These are phyloP conservation scores for Thaumetopoea pityocampa DNA, from an alignment of 1,140 invertebrate species.

Conservation along the genomic window DNA sequence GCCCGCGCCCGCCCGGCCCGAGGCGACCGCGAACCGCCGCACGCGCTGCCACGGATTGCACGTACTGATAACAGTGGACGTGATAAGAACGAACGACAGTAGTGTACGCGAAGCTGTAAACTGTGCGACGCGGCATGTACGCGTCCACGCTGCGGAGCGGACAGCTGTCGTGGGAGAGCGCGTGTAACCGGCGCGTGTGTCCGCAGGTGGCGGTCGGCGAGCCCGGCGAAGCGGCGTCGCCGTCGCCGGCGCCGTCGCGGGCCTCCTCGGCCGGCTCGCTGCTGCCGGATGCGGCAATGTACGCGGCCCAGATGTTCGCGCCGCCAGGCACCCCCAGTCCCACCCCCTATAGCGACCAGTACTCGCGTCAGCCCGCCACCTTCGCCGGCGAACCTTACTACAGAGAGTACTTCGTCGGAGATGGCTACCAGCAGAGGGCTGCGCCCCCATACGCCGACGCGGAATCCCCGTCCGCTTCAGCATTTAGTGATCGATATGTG, in stretches of 20 bases:
- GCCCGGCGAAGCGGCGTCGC: conserved; percentile 64
- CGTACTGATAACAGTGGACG: conserved; percentile 45
- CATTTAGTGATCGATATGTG: conserved; percentile 66
- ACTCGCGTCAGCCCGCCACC: conserved; percentile 51
- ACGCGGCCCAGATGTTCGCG: conserved; percentile 73
- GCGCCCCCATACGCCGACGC: conserved; percentile 64
- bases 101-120: conserved; percentile 69
- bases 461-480: conserved; percentile 50
- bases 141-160: conserved; percentile 67
- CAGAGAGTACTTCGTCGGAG: conserved; percentile 69
- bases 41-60: conserved; percentile 35
- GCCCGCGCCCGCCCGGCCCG: conserved; percentile 67
- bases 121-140: conserved; percentile 71
- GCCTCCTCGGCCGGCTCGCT: conserved; percentile 69
- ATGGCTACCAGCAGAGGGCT: conserved; percentile 64
- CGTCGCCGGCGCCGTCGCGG: conserved; percentile 66
- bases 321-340: conserved; percentile 70
- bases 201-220: conserved; percentile 71
- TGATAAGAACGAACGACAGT: conserved; percentile 42
- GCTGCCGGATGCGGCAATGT: conserved; percentile 72
- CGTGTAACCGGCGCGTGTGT: conserved; percentile 74
- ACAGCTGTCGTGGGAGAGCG: conserved; percentile 71
- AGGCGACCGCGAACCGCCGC: conserved; percentile 50
- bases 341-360: conserved; percentile 69
- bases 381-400: conserved; percentile 70